These are phyloP conservation scores for Noctua janthina DNA, from an alignment of 2,888 invertebrate genomes.

Conservation along the genomic window DNA sequence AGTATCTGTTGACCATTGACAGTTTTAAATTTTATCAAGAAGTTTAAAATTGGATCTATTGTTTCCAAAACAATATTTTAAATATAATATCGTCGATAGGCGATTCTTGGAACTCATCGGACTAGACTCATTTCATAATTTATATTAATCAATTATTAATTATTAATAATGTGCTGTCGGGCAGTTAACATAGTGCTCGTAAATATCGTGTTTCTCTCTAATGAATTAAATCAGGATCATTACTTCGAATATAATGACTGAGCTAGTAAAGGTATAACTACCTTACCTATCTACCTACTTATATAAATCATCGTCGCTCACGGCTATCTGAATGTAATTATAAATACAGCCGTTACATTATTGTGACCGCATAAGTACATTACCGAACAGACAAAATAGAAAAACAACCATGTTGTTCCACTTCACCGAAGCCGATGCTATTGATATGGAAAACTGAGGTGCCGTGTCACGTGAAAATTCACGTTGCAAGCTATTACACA, in stretches of 20 bases:
- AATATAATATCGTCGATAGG: neutral
- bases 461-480: conserved; percentile 35
- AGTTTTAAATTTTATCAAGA: neutral
- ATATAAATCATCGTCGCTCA: conserved; percentile 17
- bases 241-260: neutral
- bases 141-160: neutral
- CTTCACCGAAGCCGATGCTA: conserved; percentile 5
- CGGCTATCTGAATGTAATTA: conserved; percentile 9
- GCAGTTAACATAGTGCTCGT: neutral
- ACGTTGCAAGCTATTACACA: conserved; percentile 21
- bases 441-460: conserved; percentile 39
- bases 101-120: neutral
- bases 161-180: conserved; percentile 4
- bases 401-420: neutral
- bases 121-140: neutral
- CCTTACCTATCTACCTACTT: neutral
- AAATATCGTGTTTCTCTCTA: conserved; percentile 1
- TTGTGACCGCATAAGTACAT: conserved; percentile 6
- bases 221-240: conserved; percentile 6
- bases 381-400: neutral
- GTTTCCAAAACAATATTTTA: neutral
- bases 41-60: neutral
- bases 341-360: conserved; percentile 36
- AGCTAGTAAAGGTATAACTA: conserved; percentile 5
- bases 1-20: neutral